Base-by-base conservation (phyloP, 2,888 invertebrate species). In the Vesta saturnalis region DNA sequence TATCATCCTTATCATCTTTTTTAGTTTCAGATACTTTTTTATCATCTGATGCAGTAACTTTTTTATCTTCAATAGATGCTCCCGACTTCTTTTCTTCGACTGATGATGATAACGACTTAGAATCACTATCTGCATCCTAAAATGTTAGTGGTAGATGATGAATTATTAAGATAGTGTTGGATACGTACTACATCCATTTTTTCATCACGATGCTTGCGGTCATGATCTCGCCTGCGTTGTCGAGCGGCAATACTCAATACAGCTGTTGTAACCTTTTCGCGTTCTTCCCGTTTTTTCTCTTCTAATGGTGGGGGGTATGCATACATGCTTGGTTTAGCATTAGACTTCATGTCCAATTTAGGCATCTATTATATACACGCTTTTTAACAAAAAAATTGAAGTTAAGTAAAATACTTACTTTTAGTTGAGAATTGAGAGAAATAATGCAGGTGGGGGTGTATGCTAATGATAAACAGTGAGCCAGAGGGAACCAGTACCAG, bases 401-500 rank as follows among this genome's bases (percentile, higher is more conserved):
- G 12, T 21, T 58, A n/a, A 58, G 23, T 39, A 14, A 35, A 14
- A 1, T n/a, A 56, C 14, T 74, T 80, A 88, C 88, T 84, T 92
- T 91, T 10, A 99, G 87, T 77, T 97, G 94, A 0, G 93, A 91
- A 83, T 99, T 99, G 15, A 99, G 89, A 0, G 93, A 96, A 80
- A 99, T 96, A 35, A 99, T 84, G 79, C 95, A 96, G 1, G 99
- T 98, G 1, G 99, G 99, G 0, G 95, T 95, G 82, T 99, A 99
- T 3, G 99, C 96, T 70, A 99, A 86, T 0, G 97, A 95, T 63
- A 99, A 87, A 79, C 98, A 98, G 83, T 98, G 97, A 0, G 97
- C 94, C 74, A 99, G 86, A 0, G 99, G 99, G 89, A 97, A 99
- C 99, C 99, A 99, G 85, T 98, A 99, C 99, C 99, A 99, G 84